phyloP scores from a whole-genome alignment of 1,140 invertebrate species.

The Hylaeus volcanicus region DNA sequence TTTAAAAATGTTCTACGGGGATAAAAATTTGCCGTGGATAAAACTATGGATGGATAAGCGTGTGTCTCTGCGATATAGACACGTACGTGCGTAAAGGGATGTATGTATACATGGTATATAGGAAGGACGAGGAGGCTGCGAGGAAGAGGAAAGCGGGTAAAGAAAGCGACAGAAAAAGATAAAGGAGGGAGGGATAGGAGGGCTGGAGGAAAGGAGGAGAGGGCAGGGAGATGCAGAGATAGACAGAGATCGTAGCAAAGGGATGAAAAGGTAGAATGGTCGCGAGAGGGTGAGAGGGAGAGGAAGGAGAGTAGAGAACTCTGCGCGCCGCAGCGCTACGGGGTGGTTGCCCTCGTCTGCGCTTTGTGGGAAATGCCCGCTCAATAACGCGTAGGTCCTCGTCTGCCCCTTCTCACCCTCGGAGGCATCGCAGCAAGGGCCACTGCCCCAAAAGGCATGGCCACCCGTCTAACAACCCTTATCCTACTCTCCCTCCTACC shows the following conservation, averaged over 20 bases:
- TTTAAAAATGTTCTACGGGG: too few species aligned
- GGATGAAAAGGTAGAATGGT: constrained; percentile 30
- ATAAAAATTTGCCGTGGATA: too few species aligned
- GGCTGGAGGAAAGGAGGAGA: not conserved
- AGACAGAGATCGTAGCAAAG: constrained; percentile 41
- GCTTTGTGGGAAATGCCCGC: constrained; percentile 79
- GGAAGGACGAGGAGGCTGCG: constrained; percentile 1
- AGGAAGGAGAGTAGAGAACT: constrained; percentile 58
- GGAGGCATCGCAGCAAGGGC: constrained; percentile 60
- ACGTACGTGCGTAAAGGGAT: constrained; percentile 9
- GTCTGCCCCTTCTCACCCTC: constrained; percentile 65
- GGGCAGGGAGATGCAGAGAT: constrained; percentile 37
- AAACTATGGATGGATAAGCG: too few species aligned
- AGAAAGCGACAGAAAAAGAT: constrained; percentile 11
- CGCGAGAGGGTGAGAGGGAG: constrained; percentile 46
- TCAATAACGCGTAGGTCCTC: constrained; percentile 77
- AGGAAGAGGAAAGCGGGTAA: constrained; percentile 7
- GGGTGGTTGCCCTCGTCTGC: constrained; percentile 80
- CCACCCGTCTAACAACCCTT: constrained; percentile 62
- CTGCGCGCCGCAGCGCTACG: constrained; percentile 71
- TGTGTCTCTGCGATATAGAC: not conserved
- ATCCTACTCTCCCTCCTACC: constrained; percentile 41
- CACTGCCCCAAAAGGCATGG: constrained; percentile 67
- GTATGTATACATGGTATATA: too few species aligned
- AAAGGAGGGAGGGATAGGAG: constrained; percentile 2